Evolutionary conservation across 2,888 invertebrate genomes (phyloP).

Genomic region (Amphipyra berbera): DNA sequence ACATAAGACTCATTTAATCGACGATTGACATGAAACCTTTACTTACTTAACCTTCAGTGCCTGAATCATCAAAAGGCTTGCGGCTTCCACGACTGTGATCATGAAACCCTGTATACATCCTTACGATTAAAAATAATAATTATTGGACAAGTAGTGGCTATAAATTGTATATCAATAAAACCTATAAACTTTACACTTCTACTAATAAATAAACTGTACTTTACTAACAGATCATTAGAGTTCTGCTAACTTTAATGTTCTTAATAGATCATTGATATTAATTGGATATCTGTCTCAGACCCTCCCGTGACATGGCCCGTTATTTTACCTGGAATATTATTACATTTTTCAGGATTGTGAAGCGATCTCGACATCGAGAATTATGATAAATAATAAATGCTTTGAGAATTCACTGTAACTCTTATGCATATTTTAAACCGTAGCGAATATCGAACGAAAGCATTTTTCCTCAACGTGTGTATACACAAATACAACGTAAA

Average conservation of each 20-base stretch:
- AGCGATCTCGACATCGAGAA: not conserved
- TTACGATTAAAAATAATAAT: too few relatives aligned
- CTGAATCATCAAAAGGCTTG: not conserved
- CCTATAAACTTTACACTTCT: too few relatives aligned
- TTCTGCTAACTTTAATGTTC: too few relatives aligned
- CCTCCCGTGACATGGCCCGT: not conserved
- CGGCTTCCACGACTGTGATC: not conserved
- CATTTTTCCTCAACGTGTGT: not conserved
- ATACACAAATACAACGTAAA: not conserved
- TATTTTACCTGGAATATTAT: not conserved
- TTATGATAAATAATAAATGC: not conserved
- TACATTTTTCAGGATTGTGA: not conserved
- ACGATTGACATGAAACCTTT: not conserved
- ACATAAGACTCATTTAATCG: not conserved
- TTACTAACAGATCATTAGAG: too few relatives aligned
- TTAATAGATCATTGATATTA: too few relatives aligned
- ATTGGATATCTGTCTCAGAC: not conserved
- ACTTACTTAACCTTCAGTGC: not conserved
- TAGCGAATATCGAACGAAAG: not conserved
- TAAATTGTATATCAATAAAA: too few relatives aligned
- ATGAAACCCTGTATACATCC: too few relatives aligned
- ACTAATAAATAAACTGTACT: too few relatives aligned
- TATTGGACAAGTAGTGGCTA: too few relatives aligned
- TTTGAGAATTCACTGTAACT: not conserved
- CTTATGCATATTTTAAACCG: conserved; percentile 5